Evolutionary conservation across 37 sponge, comb jelly and placozoan species (phyloP).

Genomic region (Chondrilla cf. caribensis): DNA sequence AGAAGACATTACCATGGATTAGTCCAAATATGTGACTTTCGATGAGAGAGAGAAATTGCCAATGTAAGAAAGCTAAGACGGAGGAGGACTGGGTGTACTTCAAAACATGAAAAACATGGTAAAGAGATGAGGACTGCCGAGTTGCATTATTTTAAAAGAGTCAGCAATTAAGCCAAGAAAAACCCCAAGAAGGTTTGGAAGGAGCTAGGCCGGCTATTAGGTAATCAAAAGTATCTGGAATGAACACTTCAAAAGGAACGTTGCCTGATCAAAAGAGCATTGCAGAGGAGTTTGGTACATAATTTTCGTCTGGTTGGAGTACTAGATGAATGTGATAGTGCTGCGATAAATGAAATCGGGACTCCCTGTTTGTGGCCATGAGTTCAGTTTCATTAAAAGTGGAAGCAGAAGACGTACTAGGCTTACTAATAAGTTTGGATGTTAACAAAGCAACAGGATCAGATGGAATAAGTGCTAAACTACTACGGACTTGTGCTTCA

Average conservation of each 20-base stretch:
- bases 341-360: not conserved
- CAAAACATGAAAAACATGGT: not conserved
- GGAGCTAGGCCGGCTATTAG: conserved; percentile 22
- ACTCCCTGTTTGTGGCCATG: not conserved
- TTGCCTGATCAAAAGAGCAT: not conserved
- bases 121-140: not conserved
- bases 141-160: conserved; percentile 14
- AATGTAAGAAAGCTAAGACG: conserved; percentile 1
- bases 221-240: not conserved
- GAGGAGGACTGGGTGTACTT: conserved; percentile 1
- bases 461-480: conserved; percentile 5
- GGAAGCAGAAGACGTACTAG: conserved; percentile 31
- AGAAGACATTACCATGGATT: conserved; percentile 31
- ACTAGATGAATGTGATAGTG: not conserved
- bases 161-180: not conserved
- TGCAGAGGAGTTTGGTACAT: conserved; percentile 33
- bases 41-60: not conserved
- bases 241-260: not conserved
- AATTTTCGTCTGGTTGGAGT: conserved; percentile 13
- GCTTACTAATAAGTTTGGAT: conserved; percentile 3
- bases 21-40: not conserved
- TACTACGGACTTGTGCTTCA: not conserved
- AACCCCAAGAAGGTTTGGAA: conserved; percentile 29
- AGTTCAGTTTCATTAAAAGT: not conserved
- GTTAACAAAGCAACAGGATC: conserved; percentile 17